Conservation (phyloP, 2,888 invertebrate species). For the Trissonchulus latispiculum region DNA sequence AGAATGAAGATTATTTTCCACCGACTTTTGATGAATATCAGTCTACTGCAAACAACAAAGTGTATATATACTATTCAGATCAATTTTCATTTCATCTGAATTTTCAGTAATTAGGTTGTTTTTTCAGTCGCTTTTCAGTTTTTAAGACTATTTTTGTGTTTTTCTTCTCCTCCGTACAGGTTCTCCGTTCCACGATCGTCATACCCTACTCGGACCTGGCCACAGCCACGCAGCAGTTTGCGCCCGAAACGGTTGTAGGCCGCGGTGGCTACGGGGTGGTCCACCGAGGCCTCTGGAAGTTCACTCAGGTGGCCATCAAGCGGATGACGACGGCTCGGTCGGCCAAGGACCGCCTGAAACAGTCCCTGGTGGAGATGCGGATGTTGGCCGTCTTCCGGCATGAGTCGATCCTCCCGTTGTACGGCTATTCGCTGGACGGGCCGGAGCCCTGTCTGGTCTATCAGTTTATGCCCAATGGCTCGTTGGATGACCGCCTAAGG, state of each 20-base stretch:
- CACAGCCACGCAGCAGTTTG: conserved; percentile 69
- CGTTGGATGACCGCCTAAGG: conserved; percentile 67
- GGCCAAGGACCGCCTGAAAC: conserved; percentile 42
- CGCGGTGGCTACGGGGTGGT: conserved; percentile 84
- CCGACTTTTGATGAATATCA: no score
- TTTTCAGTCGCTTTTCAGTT: no score
- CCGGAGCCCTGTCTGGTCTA: conserved; percentile 81
- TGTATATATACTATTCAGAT: no score
- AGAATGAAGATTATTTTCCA: no score
- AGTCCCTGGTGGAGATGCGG: conserved; percentile 44
- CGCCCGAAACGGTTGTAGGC: conserved; percentile 60
- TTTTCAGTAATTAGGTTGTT: no score
- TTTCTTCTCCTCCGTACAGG: no score
- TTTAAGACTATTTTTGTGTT: no score
- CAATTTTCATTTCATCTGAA: no score
- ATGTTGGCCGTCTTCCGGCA: conserved; percentile 58
- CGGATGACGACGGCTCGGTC: no score
- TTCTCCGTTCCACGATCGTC: conserved; percentile 37
- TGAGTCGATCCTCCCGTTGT: conserved; percentile 76
- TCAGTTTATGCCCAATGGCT: conserved; percentile 84
- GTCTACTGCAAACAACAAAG: no score
- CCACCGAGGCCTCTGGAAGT: conserved; percentile 76
- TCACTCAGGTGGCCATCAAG: conserved; percentile 76
- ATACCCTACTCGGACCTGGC: conserved; percentile 66
- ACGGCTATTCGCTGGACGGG: conserved; percentile 68